Base-by-base conservation (phyloP, 2,113 vertebrate species). In the Ptilonorhynchus violaceus region DNA sequence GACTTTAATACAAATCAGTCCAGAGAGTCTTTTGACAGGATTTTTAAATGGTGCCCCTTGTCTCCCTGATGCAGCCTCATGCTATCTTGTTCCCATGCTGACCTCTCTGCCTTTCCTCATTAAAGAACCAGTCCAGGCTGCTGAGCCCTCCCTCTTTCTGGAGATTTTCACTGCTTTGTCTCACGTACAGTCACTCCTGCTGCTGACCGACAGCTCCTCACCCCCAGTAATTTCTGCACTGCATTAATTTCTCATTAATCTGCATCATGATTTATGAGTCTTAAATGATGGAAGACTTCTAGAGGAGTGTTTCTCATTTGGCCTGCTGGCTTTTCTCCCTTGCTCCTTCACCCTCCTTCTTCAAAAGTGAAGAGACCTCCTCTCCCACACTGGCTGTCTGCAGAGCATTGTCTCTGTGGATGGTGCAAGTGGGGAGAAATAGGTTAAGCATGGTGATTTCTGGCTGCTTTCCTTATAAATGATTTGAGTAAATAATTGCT, bases 231-330 rank as follows among this genome's bases (percentile, higher is more conserved):
- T 95, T 96, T 95, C 95, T 94, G 67, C 86, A 89, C 93, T 76
- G 92, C 86, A 96, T 96, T 97, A 94, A 97, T 97, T 95, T 88
- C 93, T 93, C 93, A 96, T 96, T 96, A 96, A 96, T 97, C 85
- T 95, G 64, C 81, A 72, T 77, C 66, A 52, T 93, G 92, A 96
- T 95, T 95, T 95, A 94, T 95, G 91, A 92, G 74, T 69, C 91
- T 89, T 92, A 95, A 96, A 92, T 95, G 94, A 93, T 74, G 66
- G 86, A 92, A 96, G 81, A 53, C 78, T 93, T 96, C 94, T 85
- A 82, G 78, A 91, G 76, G 55, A 94, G 50, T 3, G 5, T 18
- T 79, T 69, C 85, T 89, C 81, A 85, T 75, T 89, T 93, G 87
- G 42, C 72, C 85, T 92, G 24, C 72, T 81, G 92, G 46, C 74